phyloP scores from a whole-genome alignment of 2,888 invertebrate species.

The Eupeodes latifasciatus region DNA sequence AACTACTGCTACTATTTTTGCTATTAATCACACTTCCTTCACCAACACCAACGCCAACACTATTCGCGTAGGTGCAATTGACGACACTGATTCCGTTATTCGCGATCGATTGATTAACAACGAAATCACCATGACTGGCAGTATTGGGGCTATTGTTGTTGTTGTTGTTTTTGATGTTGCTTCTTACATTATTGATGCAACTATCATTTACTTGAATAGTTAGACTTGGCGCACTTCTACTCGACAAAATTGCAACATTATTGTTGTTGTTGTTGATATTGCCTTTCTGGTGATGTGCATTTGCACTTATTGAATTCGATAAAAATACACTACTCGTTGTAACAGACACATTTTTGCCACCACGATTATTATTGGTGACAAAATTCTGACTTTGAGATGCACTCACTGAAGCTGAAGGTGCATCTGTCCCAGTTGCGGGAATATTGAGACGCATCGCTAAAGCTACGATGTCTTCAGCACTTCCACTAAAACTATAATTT shows the following conservation, averaged over 20 bases:
- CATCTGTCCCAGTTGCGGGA: constrained; percentile 78
- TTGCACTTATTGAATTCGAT: constrained; percentile 76
- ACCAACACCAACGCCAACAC: constrained; percentile 75
- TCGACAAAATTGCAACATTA: constrained; percentile 77
- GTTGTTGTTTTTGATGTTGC: constrained; percentile 75
- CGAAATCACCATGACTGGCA: constrained; percentile 65
- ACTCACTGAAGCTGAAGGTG: constrained; percentile 63
- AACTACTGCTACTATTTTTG: constrained; percentile 75
- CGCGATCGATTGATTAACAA: constrained; percentile 79
- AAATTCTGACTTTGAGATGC: constrained; percentile 76
- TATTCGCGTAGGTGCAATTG: constrained; percentile 81
- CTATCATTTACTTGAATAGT: constrained; percentile 84
- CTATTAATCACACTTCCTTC: constrained; percentile 77
- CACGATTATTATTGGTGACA: constrained; percentile 18
- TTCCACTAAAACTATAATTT: constrained; percentile 57
- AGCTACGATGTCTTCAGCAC: constrained; percentile 69
- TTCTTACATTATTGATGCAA: constrained; percentile 71
- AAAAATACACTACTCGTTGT: constrained; percentile 81
- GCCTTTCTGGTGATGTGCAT: constrained; percentile 42
- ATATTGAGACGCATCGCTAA: constrained; percentile 83
- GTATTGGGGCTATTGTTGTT: constrained; percentile 61
- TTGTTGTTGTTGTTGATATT: constrained; percentile 68
- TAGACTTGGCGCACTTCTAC: constrained; percentile 81
- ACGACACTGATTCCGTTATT: constrained; percentile 83
- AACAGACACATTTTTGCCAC: constrained; percentile 63